Conservation (phyloP, 64 coral and sea anemone genomes). For the Platygyra sinensis region DNA sequence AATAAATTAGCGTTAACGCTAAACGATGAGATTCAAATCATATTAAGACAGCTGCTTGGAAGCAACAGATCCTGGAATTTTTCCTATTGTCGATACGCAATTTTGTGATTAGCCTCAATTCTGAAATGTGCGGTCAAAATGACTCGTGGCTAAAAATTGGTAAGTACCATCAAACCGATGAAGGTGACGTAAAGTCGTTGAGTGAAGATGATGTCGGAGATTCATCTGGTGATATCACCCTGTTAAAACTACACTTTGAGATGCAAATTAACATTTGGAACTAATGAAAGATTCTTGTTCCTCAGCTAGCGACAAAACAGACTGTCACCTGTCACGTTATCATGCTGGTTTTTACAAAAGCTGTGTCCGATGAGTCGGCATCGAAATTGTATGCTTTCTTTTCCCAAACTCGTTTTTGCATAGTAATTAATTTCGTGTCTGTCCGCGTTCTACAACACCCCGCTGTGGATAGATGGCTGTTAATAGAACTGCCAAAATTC, state of each 20-base stretch:
- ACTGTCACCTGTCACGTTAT: not conserved
- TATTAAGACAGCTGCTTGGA: not conserved
- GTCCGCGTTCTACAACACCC: not conserved
- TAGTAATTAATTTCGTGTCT: not conserved
- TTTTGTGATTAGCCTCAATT: not conserved
- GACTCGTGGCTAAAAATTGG: not conserved
- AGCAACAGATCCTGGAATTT: not conserved
- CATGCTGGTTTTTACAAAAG: not conserved
- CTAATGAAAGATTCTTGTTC: not conserved
- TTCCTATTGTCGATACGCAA: not conserved
- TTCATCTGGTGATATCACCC: not conserved
- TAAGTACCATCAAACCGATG: not conserved
- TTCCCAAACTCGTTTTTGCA: not conserved
- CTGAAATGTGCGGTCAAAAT: not conserved
- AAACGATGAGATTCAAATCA: not conserved
- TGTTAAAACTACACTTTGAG: not conserved
- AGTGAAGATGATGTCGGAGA: no score
- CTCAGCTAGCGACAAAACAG: not conserved
- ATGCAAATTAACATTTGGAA: constrained; percentile 1
- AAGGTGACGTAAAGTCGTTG: not conserved
- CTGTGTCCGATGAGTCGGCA: no score
- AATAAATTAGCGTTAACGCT: not conserved
- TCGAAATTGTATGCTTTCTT: no score
- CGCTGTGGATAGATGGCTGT: not conserved
- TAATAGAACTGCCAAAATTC: not conserved